A percentile compares a stretch with the other conserved stretches of the same genome.
phyloP scores from a whole-genome alignment of 2,797 vertebrate species.

The Aphelocoma californica region DNA sequence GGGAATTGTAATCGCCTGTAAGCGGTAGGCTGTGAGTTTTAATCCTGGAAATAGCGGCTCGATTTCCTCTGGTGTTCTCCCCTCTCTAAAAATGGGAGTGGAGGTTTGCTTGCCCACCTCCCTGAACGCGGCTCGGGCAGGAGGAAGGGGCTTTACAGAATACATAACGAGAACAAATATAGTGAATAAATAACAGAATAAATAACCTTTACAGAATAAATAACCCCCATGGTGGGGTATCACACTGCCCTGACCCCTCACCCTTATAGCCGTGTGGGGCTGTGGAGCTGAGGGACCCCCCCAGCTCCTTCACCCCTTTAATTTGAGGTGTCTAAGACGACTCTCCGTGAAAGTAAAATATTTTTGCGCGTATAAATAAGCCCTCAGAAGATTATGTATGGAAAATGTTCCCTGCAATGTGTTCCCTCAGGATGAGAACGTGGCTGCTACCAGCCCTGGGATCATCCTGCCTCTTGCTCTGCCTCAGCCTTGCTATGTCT shows the following conservation, averaged over 20 bases:
- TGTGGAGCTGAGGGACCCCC: rapidly evolving
- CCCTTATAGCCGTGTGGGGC: rapidly evolving
- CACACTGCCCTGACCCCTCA: neutral
- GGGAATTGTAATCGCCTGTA: neutral
- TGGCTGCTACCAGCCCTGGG: rapidly evolving
- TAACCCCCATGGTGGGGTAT: rapidly evolving
- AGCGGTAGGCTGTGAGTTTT: neutral
- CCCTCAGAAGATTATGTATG: neutral
- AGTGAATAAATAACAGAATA: neutral
- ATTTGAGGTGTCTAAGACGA: neutral
- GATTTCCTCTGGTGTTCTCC: neutral
- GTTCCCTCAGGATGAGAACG: rapidly evolving
- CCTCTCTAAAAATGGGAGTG: neutral
- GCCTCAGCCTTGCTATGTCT: rapidly evolving
- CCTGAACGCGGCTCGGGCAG: neutral
- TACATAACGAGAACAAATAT: neutral
- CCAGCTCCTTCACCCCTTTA: neutral
- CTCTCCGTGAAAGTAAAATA: neutral
- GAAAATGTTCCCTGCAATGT: rapidly evolving
- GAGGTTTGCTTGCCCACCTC: neutral
- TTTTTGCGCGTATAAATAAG: neutral
- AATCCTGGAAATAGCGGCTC: neutral
- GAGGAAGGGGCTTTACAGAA: neutral
- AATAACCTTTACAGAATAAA: neutral
- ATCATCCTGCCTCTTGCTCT: neutral